A percentile compares a stretch with the other conserved stretches of the same genome.
Evolutionary conservation across 2,888 invertebrate species (phyloP).

Genomic region (Druceiella hillmani): DNA sequence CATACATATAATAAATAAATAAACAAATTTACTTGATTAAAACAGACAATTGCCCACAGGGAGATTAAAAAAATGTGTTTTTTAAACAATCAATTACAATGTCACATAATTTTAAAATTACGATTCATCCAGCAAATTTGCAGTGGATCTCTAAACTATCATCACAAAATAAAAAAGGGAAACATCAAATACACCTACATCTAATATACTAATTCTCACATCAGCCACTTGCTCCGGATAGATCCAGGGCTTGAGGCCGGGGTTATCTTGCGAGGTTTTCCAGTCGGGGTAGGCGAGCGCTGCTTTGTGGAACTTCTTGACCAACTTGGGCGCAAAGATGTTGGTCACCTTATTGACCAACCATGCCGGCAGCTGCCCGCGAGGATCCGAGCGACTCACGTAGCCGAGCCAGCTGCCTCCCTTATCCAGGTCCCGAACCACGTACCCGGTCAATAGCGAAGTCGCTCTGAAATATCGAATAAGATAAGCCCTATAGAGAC

Average conservation of each 20-base stretch:
- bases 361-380: constrained; percentile 84
- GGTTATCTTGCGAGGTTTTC: constrained; percentile 69
- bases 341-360: constrained; percentile 82
- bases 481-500: too few relatives aligned
- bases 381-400: constrained; percentile 85
- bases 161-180: too few relatives aligned
- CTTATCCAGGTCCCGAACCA: constrained; percentile 50
- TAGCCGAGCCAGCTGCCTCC: constrained; percentile 78
- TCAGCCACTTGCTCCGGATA: constrained; percentile 77
- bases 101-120: too few relatives aligned
- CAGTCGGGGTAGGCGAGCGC: constrained; percentile 75
- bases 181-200: too few relatives aligned
- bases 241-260: constrained; percentile 81
- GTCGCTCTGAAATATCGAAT: constrained; percentile 43
- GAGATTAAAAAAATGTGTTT: too few relatives aligned
- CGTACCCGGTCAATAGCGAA: constrained; percentile 60
- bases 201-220: constrained; percentile 62
- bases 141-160: too few relatives aligned
- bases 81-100: too few relatives aligned
- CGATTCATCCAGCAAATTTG: too few relatives aligned
- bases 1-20: too few relatives aligned
- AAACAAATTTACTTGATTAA: too few relatives aligned
- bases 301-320: constrained; percentile 77
- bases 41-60: too few relatives aligned
- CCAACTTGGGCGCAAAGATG: constrained; percentile 80